Base-by-base conservation (phyloP, 2,888 invertebrate genomes). In the Sinelater perroti region DNA sequence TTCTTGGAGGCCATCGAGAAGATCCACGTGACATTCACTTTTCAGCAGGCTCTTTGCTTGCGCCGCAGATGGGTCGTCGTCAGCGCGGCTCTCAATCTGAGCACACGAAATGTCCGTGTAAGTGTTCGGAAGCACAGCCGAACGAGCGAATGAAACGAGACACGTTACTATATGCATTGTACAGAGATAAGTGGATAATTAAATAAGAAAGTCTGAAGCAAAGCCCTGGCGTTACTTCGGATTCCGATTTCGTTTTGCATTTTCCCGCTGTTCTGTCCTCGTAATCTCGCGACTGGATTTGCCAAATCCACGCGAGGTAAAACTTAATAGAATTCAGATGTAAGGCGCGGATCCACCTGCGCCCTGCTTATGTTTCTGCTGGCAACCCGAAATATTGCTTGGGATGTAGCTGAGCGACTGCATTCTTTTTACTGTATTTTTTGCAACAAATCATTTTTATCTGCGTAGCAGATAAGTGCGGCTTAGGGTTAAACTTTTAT, bases 271-370 rank as follows among this genome's bases (percentile, higher is more conserved):
- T 40, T 53, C 18, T 33, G 14, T 33, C 20, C 14, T 45, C 14
- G 16, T 45, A 45, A 56, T 52, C 26, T 46, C 18, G 47, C 35
- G 26, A 42, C 16, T 18, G 57, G 52, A 53, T 52, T 57, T 47
- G 11, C 6, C 30, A 57, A 60, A 62, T 62, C 55, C 60, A 21
- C 28, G 45, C 42, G n/a, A 47, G 35, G 59, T 52, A 45, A 54
- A 59, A 59, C 59, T 53, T 53, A 62, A 62, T 62, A 54, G 53
- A 62, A 62, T 60, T 60, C 52, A 46, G 55, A 60, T 61, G 57
- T 60, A 62, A 62, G 62, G 57, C 47, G 50, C 50, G 20, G 17
- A 24, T 52, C 36, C 62, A 62, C 57, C 62, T 60, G 62, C 44
- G 57, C 16, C 40, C 35, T 33, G 30, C n/a, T n/a, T n/a, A n/a